Evolutionary conservation across 2,888 invertebrate species (phyloP), one percentile per base, ranked within the genome.

Genomic region (Dysmachus trigonus): DNA sequence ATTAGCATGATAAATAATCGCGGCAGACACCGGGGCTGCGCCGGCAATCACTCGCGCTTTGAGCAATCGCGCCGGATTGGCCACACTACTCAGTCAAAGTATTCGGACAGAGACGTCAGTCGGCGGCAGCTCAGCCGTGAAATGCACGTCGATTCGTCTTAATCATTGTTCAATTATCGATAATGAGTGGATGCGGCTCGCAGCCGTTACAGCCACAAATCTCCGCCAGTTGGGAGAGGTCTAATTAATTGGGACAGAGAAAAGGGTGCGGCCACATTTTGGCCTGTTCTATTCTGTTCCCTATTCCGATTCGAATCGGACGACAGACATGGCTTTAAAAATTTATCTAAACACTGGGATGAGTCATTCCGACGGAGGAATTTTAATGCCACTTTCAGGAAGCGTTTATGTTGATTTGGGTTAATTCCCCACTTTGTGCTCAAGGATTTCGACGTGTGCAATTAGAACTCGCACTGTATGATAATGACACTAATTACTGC

Each of bases 91-190:
- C 27, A n/a, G 73, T 35, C 73, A 73, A n/a, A 73, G 35, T 30
- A 79, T 10, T 4, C 79, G 38, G 33, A 30, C 18, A 5, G 38
- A 10, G 35, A 38, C 15, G 79, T 79, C 41, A 51, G 47, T 79
- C 79, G 47, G 47, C 22, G 47, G 22, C 51, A 30, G 51, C 51
- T 79, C 79, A 79, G 41, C 38, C 79, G 79, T 79, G 79, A 79
- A 79, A 79, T 51, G 51, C 51, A 79, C 47, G 79, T 41, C 38
- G 77, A 77, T 77, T 41, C 18, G 38, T 33, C 77, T 77, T 77
- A 77, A 77, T 77, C 77, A 77, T 35, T 35, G 35, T 27, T 35
- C 77, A 31, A 77, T 77, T 77, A 77, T 22, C 38, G 77, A 6
- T 77, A 77, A 77, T 77, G 77, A 77, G 27, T 73, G 2, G 77